These are phyloP conservation scores for Hyperoplus lanceolatus DNA, from an alignment of 2,797 vertebrate genomes.

Conservation along the genomic window DNA sequence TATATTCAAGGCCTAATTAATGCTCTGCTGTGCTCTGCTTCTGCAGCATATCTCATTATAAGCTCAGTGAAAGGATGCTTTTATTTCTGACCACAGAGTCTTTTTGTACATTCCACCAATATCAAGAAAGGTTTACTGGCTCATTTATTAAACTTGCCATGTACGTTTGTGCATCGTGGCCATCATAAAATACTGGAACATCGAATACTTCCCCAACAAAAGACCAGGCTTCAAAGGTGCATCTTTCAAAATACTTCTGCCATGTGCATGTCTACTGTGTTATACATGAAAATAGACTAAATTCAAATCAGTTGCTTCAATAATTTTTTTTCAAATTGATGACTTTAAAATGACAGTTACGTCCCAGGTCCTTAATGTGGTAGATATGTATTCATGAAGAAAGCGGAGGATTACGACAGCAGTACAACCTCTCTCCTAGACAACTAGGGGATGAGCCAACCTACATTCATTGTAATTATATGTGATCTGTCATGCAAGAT, in stretches of 20 bases:
- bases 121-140: constrained; percentile 32
- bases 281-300: constrained; percentile 3
- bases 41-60: constrained; percentile 54
- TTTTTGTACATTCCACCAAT: constrained; percentile 51
- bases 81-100: constrained; percentile 50
- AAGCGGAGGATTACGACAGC: constrained; percentile 26
- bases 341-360: constrained; percentile 22
- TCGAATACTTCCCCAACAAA: constrained; percentile 10
- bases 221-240: constrained; percentile 18
- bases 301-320: constrained; percentile 8
- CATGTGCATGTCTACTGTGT: neutral
- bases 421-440: constrained; percentile 1
- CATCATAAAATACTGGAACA: constrained; percentile 8
- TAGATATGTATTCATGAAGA: constrained; percentile 9
- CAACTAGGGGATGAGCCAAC: constrained; percentile 41
- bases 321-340: constrained; percentile 19
- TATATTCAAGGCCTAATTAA: constrained; percentile 36
- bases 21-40: constrained; percentile 37
- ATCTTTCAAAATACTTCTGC: neutral
- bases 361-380: constrained; percentile 31
- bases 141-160: constrained; percentile 46
- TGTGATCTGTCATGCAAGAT: constrained; percentile 61
- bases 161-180: constrained; percentile 33
- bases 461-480: constrained; percentile 58
- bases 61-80: constrained; percentile 57